These are phyloP conservation scores for Masticophis lateralis DNA, from an alignment of 2,797 vertebrate genomes.

Conservation along the genomic window DNA sequence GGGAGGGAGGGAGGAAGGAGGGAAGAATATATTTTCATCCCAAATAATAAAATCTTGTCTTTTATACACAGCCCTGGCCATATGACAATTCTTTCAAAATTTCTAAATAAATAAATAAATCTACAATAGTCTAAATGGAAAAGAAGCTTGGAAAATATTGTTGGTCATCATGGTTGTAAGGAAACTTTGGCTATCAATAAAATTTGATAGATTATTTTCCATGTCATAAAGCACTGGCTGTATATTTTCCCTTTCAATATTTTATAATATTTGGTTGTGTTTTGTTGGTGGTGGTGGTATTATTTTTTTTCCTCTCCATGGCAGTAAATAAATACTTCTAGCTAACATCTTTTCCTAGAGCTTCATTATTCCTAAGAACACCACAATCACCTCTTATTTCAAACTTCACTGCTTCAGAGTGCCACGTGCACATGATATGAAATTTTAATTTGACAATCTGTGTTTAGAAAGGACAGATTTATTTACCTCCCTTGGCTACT, in stretches of 20 bases:
- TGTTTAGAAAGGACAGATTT: not conserved
- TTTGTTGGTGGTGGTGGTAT: not conserved
- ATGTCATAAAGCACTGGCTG: not conserved
- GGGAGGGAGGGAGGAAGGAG: not conserved
- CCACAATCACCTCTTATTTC: not conserved
- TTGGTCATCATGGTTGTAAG: not conserved
- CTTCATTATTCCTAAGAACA: not conserved
- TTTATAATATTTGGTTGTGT: not conserved
- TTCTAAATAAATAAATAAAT: not conserved
- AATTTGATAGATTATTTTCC: not conserved
- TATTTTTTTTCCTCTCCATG: not conserved
- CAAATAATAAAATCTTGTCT: not conserved
- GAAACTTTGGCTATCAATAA: not conserved
- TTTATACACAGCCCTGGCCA: not conserved
- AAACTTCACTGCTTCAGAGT: not conserved
- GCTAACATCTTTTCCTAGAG: not conserved
- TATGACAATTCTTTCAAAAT: not conserved
- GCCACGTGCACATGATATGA: constrained; percentile 30
- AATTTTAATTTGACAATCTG: not conserved
- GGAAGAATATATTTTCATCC: not conserved
- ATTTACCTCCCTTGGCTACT: constrained; percentile 57
- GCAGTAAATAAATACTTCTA: not conserved
- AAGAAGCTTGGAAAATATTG: not conserved
- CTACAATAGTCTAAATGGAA: not conserved
- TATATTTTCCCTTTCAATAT: not conserved